Evolutionary conservation across 2,888 invertebrate genomes (phyloP).

Genomic region (Cryptus armator): DNA sequence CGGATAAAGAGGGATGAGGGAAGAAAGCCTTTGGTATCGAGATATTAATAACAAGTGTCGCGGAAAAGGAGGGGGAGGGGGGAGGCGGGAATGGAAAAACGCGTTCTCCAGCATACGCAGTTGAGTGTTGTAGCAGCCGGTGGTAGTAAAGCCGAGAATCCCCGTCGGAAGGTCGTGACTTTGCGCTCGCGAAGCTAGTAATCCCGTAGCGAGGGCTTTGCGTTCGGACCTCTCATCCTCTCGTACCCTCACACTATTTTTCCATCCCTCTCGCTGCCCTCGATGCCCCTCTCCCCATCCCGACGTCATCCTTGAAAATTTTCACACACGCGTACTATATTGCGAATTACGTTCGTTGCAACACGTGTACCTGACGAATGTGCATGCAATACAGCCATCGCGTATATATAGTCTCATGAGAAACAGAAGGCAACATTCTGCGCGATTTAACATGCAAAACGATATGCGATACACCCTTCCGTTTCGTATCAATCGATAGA

Average conservation of each 20-base stretch:
- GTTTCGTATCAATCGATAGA: too few relatives aligned
- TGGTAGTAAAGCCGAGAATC: conserved; percentile 72
- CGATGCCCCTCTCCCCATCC: neutral
- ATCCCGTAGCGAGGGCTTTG: conserved; percentile 68
- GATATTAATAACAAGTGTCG: neutral
- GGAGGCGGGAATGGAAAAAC: neutral
- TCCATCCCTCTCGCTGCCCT: conserved; percentile 9
- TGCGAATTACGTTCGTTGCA: neutral
- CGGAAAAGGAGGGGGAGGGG: neutral
- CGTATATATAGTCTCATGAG: neutral
- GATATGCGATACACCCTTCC: too few relatives aligned
- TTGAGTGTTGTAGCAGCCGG: conserved; percentile 34
- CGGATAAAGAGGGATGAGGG: neutral
- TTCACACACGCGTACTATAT: neutral
- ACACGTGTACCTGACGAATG: conserved; percentile 6
- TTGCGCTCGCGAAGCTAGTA: conserved; percentile 64
- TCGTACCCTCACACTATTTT: conserved; percentile 3
- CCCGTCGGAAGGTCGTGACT: conserved; percentile 74
- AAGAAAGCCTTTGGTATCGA: neutral
- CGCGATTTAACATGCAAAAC: too few relatives aligned
- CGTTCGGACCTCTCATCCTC: conserved; percentile 29
- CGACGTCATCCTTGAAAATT: conserved; percentile 19
- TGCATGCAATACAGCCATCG: neutral
- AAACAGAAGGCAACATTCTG: too few relatives aligned
- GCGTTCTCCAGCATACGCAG: conserved; percentile 16